Conservation (phyloP, 2,113 vertebrate species). For the Megaleporinus macrocephalus region DNA sequence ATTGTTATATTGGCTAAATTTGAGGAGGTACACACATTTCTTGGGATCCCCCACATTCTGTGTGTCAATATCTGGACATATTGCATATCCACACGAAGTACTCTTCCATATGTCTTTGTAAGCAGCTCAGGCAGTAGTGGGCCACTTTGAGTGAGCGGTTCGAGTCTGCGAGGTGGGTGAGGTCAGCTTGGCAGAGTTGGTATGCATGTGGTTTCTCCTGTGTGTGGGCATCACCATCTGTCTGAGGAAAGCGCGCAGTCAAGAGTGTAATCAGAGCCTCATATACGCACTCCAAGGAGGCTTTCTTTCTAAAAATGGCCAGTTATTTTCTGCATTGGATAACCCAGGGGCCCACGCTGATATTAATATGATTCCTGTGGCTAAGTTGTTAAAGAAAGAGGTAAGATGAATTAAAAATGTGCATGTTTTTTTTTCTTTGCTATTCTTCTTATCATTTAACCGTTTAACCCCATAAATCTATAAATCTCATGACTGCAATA, state of each 20-base stretch:
- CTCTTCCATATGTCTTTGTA: conserved; percentile 22
- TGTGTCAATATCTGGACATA: neutral
- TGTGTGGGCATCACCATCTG: conserved; percentile 66
- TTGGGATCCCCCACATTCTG: neutral
- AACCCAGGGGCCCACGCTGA: neutral
- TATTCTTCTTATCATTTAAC: too few species aligned
- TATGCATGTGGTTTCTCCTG: conserved; percentile 60
- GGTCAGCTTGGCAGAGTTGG: conserved; percentile 62
- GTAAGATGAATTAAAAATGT: neutral
- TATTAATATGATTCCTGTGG: neutral
- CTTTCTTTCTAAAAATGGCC: conserved; percentile 15
- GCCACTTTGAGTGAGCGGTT: neutral
- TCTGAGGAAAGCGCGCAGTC: conserved; percentile 59
- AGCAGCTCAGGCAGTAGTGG: neutral
- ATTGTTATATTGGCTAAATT: neutral
- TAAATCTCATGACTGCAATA: too few species aligned
- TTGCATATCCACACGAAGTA: neutral
- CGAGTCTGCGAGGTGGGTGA: conserved; percentile 26
- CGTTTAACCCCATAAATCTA: too few species aligned
- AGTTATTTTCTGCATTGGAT: conserved; percentile 15
- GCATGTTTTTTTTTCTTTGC: too few species aligned
- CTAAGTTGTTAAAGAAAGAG: neutral
- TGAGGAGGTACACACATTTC: neutral
- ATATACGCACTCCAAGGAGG: conserved; percentile 23
- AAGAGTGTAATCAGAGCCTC: conserved; percentile 3